phyloP scores from a whole-genome alignment of 2,797 vertebrate species.

The Furcifer pardalis region DNA sequence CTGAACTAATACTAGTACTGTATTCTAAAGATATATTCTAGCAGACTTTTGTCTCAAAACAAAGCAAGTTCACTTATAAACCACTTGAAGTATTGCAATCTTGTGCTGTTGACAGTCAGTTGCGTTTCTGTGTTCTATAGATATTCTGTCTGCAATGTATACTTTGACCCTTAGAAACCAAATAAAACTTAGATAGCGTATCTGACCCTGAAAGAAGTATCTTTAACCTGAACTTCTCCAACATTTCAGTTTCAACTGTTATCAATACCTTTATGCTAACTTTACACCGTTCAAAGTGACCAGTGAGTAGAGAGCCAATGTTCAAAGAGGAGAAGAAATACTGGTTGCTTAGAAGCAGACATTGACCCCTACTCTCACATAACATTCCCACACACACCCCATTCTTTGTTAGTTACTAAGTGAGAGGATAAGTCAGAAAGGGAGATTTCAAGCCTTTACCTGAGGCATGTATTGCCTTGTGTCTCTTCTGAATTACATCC shows the following conservation, averaged over 20 bases:
- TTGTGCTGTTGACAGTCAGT: too few relatives aligned
- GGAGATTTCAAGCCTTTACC: constrained; percentile 3
- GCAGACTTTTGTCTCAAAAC: too few relatives aligned
- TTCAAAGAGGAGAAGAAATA: neutral
- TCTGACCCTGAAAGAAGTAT: neutral
- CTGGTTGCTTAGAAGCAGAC: neutral
- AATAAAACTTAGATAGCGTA: neutral
- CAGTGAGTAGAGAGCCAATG: neutral
- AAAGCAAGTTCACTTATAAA: too few relatives aligned
- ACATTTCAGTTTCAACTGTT: neutral
- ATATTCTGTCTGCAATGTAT: too few relatives aligned
- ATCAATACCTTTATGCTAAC: neutral
- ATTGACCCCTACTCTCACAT: neutral
- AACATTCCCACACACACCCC: too few relatives aligned
- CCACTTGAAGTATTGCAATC: too few relatives aligned
- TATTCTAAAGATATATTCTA: too few relatives aligned
- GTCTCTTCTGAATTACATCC: constrained; percentile 33
- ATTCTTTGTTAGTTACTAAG: neutral
- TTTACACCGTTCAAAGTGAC: neutral
- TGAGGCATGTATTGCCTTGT: constrained; percentile 17
- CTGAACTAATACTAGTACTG: too few relatives aligned
- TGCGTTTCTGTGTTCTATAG: too few relatives aligned
- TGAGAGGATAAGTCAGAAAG: neutral
- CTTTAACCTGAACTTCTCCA: neutral
- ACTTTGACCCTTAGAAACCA: neutral